phyloP scores from a whole-genome alignment of 2,888 invertebrate species.

The Drosophila colorata region DNA sequence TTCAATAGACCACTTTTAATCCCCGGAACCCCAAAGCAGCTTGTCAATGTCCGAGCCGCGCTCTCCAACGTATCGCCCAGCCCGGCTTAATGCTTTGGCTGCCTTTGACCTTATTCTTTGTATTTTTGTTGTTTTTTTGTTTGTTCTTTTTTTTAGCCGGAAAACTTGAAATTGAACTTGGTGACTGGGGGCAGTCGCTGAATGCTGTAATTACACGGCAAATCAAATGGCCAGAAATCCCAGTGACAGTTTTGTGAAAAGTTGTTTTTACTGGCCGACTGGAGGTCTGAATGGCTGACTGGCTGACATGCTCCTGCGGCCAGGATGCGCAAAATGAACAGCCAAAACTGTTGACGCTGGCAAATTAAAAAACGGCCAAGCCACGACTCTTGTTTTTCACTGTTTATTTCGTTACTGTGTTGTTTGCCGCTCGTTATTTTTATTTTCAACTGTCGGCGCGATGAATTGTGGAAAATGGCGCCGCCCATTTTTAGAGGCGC shows the following conservation, averaged over 20 bases:
- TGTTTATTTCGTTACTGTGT: background rate
- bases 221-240: slow-evolving; percentile 75
- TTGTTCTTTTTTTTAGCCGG: slow-evolving; percentile 15
- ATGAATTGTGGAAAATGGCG: slow-evolving; percentile 17
- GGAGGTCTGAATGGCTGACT: slow-evolving; percentile 24
- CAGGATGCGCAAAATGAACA: slow-evolving; percentile 38
- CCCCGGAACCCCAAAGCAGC: background rate
- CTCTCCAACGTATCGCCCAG: background rate
- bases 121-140: slow-evolving; percentile 1
- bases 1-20: slow-evolving; percentile 9
- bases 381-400: slow-evolving; percentile 17
- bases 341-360: slow-evolving; percentile 50
- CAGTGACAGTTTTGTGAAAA: slow-evolving; percentile 71
- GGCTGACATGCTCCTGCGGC: slow-evolving; percentile 46
- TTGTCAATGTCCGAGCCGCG: slow-evolving; percentile 29
- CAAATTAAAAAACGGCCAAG: slow-evolving; percentile 50
- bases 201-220: slow-evolving; percentile 67
- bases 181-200: slow-evolving; percentile 15
- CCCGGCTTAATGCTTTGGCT: slow-evolving; percentile 35
- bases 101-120: slow-evolving; percentile 47
- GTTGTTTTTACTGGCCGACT: slow-evolving; percentile 58
- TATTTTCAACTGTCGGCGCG: slow-evolving; percentile 2
- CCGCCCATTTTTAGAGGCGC: slow-evolving; percentile 15
- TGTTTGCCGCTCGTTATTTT: slow-evolving; percentile 9
- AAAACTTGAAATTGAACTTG: slow-evolving; percentile 71